Percentiles rank a stretch among this genome's conserved stretches.
Conservation (phyloP, 2,113 vertebrate species). For the Barnardius zonarius region DNA sequence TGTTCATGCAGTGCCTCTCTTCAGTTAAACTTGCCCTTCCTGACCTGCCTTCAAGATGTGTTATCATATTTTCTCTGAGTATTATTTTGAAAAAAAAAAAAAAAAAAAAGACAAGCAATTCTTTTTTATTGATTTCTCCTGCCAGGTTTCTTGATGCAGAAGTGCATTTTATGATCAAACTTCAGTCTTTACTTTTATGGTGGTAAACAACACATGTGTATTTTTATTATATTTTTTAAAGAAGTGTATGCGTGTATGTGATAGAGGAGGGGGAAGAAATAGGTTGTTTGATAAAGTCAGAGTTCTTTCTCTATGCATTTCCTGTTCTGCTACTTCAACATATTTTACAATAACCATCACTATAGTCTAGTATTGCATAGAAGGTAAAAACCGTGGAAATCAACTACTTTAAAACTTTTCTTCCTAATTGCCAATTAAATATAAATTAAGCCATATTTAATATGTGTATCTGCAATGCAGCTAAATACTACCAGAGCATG, state of each 20-base stretch:
- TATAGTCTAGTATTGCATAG: not conserved
- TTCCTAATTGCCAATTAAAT: conserved; percentile 48
- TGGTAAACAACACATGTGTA: not conserved
- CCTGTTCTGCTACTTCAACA: not conserved
- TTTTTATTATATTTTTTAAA: not conserved
- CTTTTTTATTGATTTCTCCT: conserved; percentile 67
- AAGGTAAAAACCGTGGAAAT: not conserved
- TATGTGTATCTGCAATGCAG: not conserved
- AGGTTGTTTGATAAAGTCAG: not conserved
- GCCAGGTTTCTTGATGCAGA: conserved; percentile 60
- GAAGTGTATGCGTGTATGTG: not conserved
- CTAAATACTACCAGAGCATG: not conserved
- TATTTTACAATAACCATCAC: not conserved
- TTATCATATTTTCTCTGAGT: conserved; percentile 49
- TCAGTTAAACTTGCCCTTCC: not conserved
- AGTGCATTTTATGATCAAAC: conserved; percentile 59
- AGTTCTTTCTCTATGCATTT: not conserved
- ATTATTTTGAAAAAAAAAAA: conserved; percentile 17
- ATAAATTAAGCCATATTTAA: not conserved
- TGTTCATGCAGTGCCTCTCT: not conserved
- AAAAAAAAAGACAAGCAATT: conserved; percentile 40
- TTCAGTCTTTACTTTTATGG: conserved; percentile 16
- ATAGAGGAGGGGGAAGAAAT: not conserved
- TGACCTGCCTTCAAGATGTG: conserved; percentile 32
- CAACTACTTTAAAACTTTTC: not conserved